Conservation (phyloP, 2,113 vertebrate species). For the Mionectes macconnelli region DNA sequence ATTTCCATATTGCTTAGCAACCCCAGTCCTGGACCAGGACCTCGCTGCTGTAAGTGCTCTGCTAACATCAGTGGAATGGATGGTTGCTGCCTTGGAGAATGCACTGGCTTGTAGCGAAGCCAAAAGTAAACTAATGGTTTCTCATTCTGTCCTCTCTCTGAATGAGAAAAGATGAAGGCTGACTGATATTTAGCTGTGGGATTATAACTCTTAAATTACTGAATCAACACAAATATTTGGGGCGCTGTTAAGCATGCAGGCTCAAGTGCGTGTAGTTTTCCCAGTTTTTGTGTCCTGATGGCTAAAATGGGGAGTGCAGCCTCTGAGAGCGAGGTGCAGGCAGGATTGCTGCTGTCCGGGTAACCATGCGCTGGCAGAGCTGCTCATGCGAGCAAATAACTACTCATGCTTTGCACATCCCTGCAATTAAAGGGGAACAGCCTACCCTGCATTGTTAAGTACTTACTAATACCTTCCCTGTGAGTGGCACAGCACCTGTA, state of each 20-base stretch:
- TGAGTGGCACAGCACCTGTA: background rate
- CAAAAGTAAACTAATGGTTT: conserved; percentile 21
- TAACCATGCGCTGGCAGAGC: background rate
- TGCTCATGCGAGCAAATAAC: background rate
- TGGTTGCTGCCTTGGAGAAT: background rate
- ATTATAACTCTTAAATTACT: background rate
- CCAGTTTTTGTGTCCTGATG: background rate
- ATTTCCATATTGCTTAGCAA: conserved; percentile 67
- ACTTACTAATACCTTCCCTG: background rate
- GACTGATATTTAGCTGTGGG: background rate
- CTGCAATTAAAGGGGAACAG: background rate
- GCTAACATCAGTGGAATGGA: background rate
- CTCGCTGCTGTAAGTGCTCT: background rate
- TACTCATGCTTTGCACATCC: background rate
- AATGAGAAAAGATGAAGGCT: background rate
- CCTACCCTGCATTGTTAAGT: background rate
- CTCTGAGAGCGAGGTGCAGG: rapidly evolving
- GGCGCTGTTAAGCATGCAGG: background rate
- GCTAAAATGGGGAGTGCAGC: background rate
- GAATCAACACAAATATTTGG: conserved; percentile 13
- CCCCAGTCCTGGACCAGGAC: conserved; percentile 24
- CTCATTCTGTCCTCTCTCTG: background rate
- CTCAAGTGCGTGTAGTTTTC: background rate
- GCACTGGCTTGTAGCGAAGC: background rate
- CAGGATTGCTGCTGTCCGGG: background rate